Base-by-base conservation (phyloP, 1,140 invertebrate species). In the Scaptomyza montana region DNA sequence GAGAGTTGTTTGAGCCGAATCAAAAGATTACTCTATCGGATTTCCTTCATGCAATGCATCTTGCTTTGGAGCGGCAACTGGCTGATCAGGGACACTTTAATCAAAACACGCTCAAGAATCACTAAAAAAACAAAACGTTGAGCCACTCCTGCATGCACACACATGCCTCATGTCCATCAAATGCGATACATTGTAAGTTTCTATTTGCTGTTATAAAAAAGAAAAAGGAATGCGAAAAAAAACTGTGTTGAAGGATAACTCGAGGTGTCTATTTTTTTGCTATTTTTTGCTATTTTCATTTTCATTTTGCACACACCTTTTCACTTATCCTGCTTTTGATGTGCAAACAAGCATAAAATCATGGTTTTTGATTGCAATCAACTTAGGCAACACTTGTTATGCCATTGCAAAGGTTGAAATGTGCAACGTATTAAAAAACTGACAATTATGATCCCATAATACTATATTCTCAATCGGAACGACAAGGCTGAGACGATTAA, bases 21-120 rank as follows among this genome's bases (percentile, higher is more conserved):
- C 43, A 87, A 33, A 84, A 84, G 64, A 90, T 91, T 33, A 62
- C 59, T 12, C 56, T 92, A 12, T 54, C 77, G 12, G 66, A 91
- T 60, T 92, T 92, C 57, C 57, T 92, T n/a, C 80, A 91, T 46
- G 79, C 89, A n/a, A 78, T 92, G 80, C 43, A 77, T 9, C 41
- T 72, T 45, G 89, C 92, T 2, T 57, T 92, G 9, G 75, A 91
- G 10, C 77, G 91, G 19, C 78, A 92, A 50, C 57, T 82, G 59
- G 33, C 39, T n/a, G 90, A 92, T 56, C 60, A 82, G 21, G 71
- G 72, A 6, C 67, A 74, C 10, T 71, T 91, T 4, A 76, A 77
- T 47, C 51, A 76, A 16, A 55, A 70, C 46, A 64, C 36, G 25
- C 39, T 28, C 16, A n/a, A 21, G 6, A 4, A 43, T 43, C n/a